Base-by-base conservation (phyloP, 2,113 vertebrate species). In the Pedionomus torquatus region DNA sequence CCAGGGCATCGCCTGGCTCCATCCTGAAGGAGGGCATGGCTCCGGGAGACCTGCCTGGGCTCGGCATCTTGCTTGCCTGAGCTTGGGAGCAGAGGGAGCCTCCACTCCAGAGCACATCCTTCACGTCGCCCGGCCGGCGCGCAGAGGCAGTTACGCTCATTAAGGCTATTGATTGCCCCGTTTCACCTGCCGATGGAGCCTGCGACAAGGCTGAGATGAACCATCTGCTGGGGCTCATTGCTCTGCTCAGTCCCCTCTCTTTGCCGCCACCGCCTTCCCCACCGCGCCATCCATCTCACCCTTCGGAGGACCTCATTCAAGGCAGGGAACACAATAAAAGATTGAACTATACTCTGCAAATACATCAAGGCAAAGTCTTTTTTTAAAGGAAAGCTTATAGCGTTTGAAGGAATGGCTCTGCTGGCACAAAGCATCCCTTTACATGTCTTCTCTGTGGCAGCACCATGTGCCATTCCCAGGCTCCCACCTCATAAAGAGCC, bases 121-220 rank as follows among this genome's bases (percentile, higher is more conserved):
- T 77, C 80, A 49, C 4, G 0, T 20, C 1, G 0, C 28, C 4
- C 3, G 2, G 55, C 51, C 19, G 17, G 3, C 4, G 4, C 5
- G 0, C 46, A 46, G 41, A 48, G 25, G 39, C 65, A 12, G 21
- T 65, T 51, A 6, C 19, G 52, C 37, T 57, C 60, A 6, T 80
- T 54, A 74, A 1, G 4, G 83, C 61, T 52, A 48, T 54, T 4
- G 61, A 54, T 61, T 18, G 39, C 76, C 44, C 82, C 10, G 2
- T 49, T 51, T 26, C 68, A 15, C 52, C 68, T 54, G 89, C 75
- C 20, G 5, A 68, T 10, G 39, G 54, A 31, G 61, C 80, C 41
- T 7, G 11, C 1, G 12, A 54, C 61, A 23, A 61, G 68, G 37
- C 60, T 18, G 52, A 61, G 60, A 66, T 81, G 69, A 70, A 37